Conservation (phyloP, 2,888 invertebrate species). For the Caenorhabditis sinica region DNA sequence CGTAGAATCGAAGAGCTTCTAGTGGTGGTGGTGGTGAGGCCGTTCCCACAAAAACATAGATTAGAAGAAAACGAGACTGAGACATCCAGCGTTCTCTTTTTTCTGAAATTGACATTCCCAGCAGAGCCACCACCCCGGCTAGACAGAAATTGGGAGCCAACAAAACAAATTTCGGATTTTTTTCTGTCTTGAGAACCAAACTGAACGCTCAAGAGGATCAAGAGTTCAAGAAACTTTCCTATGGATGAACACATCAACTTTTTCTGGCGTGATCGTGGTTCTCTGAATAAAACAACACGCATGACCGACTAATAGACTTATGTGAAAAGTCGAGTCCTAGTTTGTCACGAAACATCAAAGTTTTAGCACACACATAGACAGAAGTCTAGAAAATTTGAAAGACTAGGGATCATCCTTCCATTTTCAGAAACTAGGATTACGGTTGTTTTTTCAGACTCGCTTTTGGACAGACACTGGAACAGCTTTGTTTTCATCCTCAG, state of each 20-base stretch:
- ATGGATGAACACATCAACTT: slow-evolving; percentile 1
- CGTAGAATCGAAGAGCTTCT: slow-evolving; percentile 26
- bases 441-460: neutral
- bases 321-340: neutral
- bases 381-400: neutral
- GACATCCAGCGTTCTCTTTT: slow-evolving; percentile 32
- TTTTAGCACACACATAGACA: neutral
- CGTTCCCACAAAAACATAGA: slow-evolving; percentile 33
- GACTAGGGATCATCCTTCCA: neutral
- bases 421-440: neutral
- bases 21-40: slow-evolving; percentile 5
- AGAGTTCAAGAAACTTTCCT: neutral
- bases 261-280: neutral
- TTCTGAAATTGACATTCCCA: slow-evolving; percentile 35
- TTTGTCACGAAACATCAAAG: slow-evolving; percentile 23
- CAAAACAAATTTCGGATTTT: slow-evolving; percentile 11
- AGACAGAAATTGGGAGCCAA: slow-evolving; percentile 13
- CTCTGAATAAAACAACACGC: slow-evolving; percentile 20
- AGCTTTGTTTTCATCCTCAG: neutral
- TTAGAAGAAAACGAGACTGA: slow-evolving; percentile 15
- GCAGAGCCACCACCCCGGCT: neutral
- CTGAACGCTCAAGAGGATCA: neutral
- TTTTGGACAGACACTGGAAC: neutral
- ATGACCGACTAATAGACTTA: neutral
- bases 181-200: slow-evolving; percentile 7